Base-by-base conservation (phyloP, 2,888 invertebrate species). In the Netelia inedita region DNA sequence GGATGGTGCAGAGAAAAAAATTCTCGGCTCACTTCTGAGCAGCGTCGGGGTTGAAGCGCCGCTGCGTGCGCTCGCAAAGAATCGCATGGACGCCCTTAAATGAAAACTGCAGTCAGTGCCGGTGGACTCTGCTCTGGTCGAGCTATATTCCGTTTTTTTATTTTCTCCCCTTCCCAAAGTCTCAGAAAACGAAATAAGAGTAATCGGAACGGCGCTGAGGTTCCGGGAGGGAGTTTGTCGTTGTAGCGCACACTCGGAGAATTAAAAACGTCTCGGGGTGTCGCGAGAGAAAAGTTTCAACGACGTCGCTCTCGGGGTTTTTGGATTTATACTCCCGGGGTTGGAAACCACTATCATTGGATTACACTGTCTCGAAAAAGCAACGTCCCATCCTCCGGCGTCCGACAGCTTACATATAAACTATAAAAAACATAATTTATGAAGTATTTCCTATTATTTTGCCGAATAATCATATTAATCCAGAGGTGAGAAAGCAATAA, bases 71-170 rank as follows among this genome's bases (percentile, higher is more conserved):
- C 50, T 78, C 55, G 76, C 80, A 66, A 79, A 85, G 76, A 79
- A 75, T 83, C 83, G 66, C 85, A 66, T 61, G 82, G 74, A 85
- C 80, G 81, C 83, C 72, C 76, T 83, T 81, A 82, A 83, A 86
- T 86, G 81, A 83, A 83, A 83, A 83, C 69, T 74, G 81, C 73
- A 79, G 69, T 85, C 84, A 73, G 71, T 76, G 79, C 79, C 71
- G 55, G 71, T 63, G 72, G 72, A 28, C 66, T 41, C 71, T 72
- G 50, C 35, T 35, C 46, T 28, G 14, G 43, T 41, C 19, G 59
- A 6, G 16, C 16, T 41, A 11, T 65, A 57, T 73, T 43, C 28
- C 66, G 46, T 57, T 59, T 28, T 57, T 11, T 2, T 46, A 23
- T 50, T 59, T 69, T 69, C 16, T 79, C 19, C 61, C 72, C 21